Evolutionary conservation across 1,140 invertebrate species (phyloP), one percentile per base, ranked within the genome.

Genomic region (Bradysia coprophila): DNA sequence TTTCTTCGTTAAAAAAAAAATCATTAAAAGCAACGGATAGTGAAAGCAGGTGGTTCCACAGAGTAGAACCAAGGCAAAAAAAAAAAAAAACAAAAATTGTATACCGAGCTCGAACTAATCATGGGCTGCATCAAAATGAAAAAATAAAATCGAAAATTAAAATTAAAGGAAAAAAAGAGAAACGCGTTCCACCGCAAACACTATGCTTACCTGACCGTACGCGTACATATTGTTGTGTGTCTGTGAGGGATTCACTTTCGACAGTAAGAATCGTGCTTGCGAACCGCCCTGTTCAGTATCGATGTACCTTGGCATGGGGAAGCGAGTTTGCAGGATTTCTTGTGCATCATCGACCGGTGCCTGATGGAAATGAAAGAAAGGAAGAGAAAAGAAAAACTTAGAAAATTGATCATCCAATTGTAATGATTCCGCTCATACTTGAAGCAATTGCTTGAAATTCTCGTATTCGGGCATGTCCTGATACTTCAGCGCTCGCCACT

Each of bases 191-290:
- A 28, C 13, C 24, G 6, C 6, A 28, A 8, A 28, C 6, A 28
- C 6, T 28, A 28, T n/a, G 13, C 80, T 81, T 68, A 92, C 88
- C 67, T 57, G 55, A 61, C 81, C 85, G 61, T 89, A 94, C 8
- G 82, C 80, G 65, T 91, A 95, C 83, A 91, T 90, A 57, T 97
- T 98, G 68, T 98, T 98, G 63, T 99, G 95, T n/a, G 96, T 99
- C 58, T 95, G 85, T 49, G 94, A 98, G 20, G 96, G 96, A 67
- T 99, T 99, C 10, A 99, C 96, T 77, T 98, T 98, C 4, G 90
- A 96, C 16, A 99, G 63, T 42, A 99, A 72, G 67, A 99, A 99
- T 51, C 96, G 76, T 37, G 95, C 93, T 76, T 98, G 84, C 19
- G 94, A 98, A 9, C 93, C 94, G 31, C 92, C 94, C 53, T 97